A percentile compares a stretch with the other conserved stretches of the same genome.
These are phyloP conservation scores for Pasiphila rectangulata DNA, from an alignment of 2,888 invertebrate genomes.

Conservation along the genomic window DNA sequence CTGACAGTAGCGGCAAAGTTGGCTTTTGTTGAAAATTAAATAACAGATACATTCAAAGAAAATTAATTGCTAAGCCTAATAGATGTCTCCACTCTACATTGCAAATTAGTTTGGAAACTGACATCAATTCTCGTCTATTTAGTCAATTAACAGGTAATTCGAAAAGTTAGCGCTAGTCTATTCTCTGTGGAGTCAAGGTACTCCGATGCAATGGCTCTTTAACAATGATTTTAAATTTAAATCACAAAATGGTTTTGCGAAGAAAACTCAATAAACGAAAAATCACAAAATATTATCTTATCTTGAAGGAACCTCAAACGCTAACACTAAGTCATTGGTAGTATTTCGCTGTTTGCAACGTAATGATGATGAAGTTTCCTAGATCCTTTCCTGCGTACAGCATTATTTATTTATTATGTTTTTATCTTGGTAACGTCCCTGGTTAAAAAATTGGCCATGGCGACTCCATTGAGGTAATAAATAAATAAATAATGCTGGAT, in stretches of 20 bases:
- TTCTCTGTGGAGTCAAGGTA: conserved; percentile 23
- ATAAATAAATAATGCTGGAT: no score
- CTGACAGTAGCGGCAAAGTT: conserved; percentile 7
- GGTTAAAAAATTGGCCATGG: no score
- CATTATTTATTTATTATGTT: no score
- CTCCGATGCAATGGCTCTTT: background rate
- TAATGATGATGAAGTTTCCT: no score
- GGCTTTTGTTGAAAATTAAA: conserved; percentile 2
- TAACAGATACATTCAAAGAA: conserved; percentile 35
- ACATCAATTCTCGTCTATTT: conserved; percentile 42
- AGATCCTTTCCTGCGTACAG: no score
- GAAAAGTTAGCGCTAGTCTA: conserved; percentile 35
- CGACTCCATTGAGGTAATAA: no score
- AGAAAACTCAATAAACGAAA: no score
- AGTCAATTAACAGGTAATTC: conserved; percentile 39
- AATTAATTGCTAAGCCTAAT: conserved; percentile 33
- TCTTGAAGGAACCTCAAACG: no score
- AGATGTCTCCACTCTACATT: conserved; percentile 38
- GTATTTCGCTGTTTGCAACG: no score
- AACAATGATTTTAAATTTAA: background rate
- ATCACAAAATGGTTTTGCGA: conserved; percentile 12
- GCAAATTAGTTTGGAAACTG: conserved; percentile 45
- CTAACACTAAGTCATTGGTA: no score
- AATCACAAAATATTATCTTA: no score
- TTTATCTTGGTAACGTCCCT: no score